A percentile compares a stretch with the other conserved stretches of the same genome.
These are phyloP conservation scores for Andricus quercusramuli DNA, from an alignment of 2,888 invertebrate genomes.

Conservation along the genomic window DNA sequence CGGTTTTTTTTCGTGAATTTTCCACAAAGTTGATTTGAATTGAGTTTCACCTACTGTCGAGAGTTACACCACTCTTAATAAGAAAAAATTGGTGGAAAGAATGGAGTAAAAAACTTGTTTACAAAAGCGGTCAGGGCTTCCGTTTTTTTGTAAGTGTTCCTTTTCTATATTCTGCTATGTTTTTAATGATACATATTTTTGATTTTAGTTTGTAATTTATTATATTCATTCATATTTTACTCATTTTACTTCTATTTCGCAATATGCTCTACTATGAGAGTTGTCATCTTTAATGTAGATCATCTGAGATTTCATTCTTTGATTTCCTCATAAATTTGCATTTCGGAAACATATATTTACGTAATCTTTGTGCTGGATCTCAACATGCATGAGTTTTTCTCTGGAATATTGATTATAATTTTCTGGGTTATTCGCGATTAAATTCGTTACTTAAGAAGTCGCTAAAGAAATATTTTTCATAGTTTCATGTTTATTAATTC, in stretches of 20 bases:
- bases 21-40: not conserved
- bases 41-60: not conserved
- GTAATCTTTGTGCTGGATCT: slow-evolving; percentile 30
- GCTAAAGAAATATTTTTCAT: not conserved
- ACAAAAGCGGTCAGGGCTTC: slow-evolving; percentile 7
- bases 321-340: slow-evolving; percentile 22
- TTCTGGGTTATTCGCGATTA: slow-evolving; percentile 31
- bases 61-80: not conserved
- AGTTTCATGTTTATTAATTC: not conserved
- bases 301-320: slow-evolving; percentile 9
- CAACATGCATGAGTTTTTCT: slow-evolving; percentile 20
- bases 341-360: slow-evolving; percentile 31
- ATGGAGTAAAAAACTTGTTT: slow-evolving; percentile 12
- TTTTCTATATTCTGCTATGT: not conserved
- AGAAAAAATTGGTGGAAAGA: slow-evolving; percentile 1
- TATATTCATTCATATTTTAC: not conserved
- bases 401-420: slow-evolving; percentile 31
- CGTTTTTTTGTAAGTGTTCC: not conserved
- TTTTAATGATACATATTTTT: not conserved
- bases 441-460: slow-evolving; percentile 10
- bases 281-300: slow-evolving; percentile 2
- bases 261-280: not conserved
- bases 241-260: not conserved
- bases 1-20: not conserved
- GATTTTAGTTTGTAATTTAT: not conserved